phyloP scores from a whole-genome alignment of 2,797 vertebrate genomes.

The Propithecus perrieri region DNA sequence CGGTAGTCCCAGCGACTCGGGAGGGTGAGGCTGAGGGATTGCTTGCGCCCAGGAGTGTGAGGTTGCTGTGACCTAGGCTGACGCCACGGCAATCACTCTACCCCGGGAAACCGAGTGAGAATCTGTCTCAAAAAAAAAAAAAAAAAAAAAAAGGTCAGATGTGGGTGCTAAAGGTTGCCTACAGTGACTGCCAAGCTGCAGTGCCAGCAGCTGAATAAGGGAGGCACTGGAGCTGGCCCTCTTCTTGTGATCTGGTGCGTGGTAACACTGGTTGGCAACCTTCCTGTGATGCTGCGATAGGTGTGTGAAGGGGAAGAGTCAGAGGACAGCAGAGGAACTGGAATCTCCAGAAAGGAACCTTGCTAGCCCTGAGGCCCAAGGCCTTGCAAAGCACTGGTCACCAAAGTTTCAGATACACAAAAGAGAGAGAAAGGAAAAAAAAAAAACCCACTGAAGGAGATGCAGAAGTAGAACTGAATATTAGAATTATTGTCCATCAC shows the following conservation, averaged over 20 bases:
- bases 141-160: background rate
- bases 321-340: background rate
- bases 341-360: background rate
- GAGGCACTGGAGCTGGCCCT: background rate
- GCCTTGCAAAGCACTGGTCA: background rate
- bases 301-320: background rate
- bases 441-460: background rate
- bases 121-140: too few relatives aligned
- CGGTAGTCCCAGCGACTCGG: too few relatives aligned
- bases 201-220: background rate
- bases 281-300: background rate
- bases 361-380: background rate
- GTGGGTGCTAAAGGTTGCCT: background rate
- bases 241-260: background rate
- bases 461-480: background rate
- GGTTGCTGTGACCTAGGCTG: too few relatives aligned
- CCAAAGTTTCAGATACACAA: background rate
- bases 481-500: background rate
- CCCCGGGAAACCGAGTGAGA: too few relatives aligned
- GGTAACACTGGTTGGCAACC: background rate
- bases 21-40: too few relatives aligned
- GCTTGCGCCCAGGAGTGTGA: too few relatives aligned
- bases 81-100: too few relatives aligned
- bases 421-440: background rate
- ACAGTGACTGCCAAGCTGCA: background rate